Evolutionary conservation across 53 echinoderm and acorn worm genomes (phyloP).

Genomic region (Luidia sarsii): DNA sequence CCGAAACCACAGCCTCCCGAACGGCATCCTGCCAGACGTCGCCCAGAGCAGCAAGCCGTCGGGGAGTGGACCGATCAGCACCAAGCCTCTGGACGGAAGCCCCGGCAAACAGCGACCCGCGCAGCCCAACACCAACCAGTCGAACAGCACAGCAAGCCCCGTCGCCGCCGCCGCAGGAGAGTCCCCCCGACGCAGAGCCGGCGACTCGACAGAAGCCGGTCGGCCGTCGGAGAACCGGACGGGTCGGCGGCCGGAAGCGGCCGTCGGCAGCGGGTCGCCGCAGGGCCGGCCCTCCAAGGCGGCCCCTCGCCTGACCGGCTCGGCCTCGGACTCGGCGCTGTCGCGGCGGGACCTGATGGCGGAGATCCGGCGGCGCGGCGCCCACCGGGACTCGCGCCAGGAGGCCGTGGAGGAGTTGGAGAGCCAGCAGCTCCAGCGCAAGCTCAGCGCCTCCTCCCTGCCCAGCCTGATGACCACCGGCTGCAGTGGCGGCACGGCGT

Average conservation of each 20-base stretch:
- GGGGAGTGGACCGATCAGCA: too few species aligned
- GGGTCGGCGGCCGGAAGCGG: not conserved
- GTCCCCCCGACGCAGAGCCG: too few species aligned
- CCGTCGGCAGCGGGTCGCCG: not conserved
- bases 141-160: too few species aligned
- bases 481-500: not conserved
- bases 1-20: not conserved
- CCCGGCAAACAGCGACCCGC: not conserved
- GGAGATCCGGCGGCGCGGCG: slow-evolving; percentile 35
- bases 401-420: slow-evolving; percentile 46
- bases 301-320: slow-evolving; percentile 13
- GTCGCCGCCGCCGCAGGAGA: too few species aligned
- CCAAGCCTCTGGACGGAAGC: not conserved
- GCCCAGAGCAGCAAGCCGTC: too few species aligned
- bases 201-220: too few species aligned
- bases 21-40: slow-evolving; percentile 3
- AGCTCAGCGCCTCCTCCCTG: slow-evolving; percentile 39
- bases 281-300: not conserved
- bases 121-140: not conserved
- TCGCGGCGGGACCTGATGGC: slow-evolving; percentile 43
- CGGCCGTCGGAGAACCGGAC: not conserved
- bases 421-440: slow-evolving; percentile 28
- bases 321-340: slow-evolving; percentile 36
- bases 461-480: slow-evolving; percentile 11
- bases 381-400: slow-evolving; percentile 16